Percentiles rank a stretch among this genome's conserved stretches.
These are phyloP conservation scores for Phalanger gymnotis DNA, from an alignment of 2,797 vertebrate genomes.

Conservation along the genomic window DNA sequence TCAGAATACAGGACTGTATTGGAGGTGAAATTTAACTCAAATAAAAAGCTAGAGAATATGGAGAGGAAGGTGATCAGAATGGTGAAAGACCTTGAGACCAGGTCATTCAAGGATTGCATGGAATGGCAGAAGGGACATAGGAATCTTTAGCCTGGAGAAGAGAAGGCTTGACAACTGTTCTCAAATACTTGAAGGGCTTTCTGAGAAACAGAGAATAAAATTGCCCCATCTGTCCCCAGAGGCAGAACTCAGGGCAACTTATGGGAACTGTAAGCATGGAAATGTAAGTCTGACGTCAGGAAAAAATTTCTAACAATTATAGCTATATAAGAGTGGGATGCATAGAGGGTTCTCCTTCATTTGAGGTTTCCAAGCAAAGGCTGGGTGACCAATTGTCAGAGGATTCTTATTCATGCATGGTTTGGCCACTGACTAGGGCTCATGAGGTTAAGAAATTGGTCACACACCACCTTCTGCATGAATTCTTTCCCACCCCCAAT, in stretches of 20 bases:
- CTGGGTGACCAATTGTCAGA: not conserved
- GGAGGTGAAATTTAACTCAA: not conserved
- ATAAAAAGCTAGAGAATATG: not conserved
- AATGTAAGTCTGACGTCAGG: not conserved
- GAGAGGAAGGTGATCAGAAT: not conserved
- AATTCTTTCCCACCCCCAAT: not conserved
- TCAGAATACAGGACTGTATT: not conserved
- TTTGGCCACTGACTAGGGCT: not conserved
- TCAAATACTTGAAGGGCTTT: not conserved
- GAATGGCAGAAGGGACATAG: not conserved
- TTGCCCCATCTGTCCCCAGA: not conserved
- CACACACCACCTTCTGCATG: not conserved
- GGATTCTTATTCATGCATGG: not conserved
- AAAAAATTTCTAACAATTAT: not conserved
- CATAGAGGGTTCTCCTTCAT: not conserved
- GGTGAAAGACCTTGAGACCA: not conserved
- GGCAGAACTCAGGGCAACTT: not conserved
- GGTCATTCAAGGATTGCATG: not conserved
- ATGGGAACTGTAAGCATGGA: not conserved
- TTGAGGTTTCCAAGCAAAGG: not conserved
- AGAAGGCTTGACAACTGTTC: not conserved
- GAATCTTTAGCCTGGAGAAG: not conserved
- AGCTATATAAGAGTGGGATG: not conserved
- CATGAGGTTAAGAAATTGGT: not conserved
- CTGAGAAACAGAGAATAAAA: not conserved